phyloP scores from a whole-genome alignment of 2,888 invertebrate genomes.

The Lydus trimaculatus region DNA sequence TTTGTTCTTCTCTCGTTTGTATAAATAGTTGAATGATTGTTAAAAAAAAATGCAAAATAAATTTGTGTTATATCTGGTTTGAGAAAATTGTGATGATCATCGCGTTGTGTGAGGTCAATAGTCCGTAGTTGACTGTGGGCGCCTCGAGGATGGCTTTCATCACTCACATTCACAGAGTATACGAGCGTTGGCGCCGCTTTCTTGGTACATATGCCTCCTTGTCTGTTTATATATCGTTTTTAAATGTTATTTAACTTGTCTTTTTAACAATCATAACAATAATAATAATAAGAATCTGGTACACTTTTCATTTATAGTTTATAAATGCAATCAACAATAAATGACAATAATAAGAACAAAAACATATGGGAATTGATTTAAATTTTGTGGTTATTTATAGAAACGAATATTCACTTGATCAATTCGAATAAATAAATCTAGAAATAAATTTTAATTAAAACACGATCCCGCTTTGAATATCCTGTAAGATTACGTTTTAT shows the following conservation, averaged over 20 bases:
- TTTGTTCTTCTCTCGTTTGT: not conserved
- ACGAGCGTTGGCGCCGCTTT: conserved; percentile 37
- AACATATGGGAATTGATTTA: not conserved
- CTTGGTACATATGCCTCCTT: conserved; percentile 23
- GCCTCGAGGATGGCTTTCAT: conserved; percentile 42
- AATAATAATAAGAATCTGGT: not conserved
- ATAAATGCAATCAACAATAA: too few relatives aligned
- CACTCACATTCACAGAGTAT: conserved; percentile 25
- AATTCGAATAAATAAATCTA: not conserved
- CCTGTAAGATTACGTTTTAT: not conserved
- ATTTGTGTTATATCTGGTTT: not conserved
- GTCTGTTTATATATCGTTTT: conserved; percentile 11
- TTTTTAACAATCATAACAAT: not conserved
- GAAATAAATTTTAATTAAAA: not conserved
- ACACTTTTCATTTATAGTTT: not conserved
- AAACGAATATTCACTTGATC: not conserved
- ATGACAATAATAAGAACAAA: not conserved
- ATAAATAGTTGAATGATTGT: not conserved
- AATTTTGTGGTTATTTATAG: not conserved
- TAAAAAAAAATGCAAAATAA: not conserved
- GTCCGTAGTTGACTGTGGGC: conserved; percentile 35
- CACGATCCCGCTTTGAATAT: conserved; percentile 1
- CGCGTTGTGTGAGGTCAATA: conserved; percentile 28
- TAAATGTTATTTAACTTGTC: not conserved
- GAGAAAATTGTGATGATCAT: not conserved